Percentiles rank a stretch among this genome's conserved stretches.
These are phyloP conservation scores for Aplidium turbinatum DNA, from an alignment of 23 tunicate species.

Conservation along the genomic window DNA sequence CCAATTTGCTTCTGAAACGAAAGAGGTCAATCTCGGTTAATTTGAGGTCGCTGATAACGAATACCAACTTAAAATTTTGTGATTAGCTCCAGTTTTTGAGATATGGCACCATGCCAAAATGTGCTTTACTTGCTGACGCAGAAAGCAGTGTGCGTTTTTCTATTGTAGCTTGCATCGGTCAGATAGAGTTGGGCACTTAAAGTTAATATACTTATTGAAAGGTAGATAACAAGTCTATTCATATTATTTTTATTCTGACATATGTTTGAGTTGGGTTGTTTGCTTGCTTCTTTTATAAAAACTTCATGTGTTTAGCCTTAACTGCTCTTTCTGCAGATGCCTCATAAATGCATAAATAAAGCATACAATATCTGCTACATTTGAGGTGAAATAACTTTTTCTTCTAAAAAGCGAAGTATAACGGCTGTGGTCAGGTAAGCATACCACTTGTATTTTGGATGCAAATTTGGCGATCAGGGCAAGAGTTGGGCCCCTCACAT, in stretches of 20 bases:
- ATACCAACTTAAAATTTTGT: slow-evolving; percentile 24
- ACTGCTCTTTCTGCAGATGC: slow-evolving; percentile 43
- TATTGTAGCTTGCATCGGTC: too few species aligned
- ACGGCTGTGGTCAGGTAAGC: slow-evolving; percentile 31
- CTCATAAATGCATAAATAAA: slow-evolving; percentile 30
- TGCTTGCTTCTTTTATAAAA: neutral
- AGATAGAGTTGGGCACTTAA: too few species aligned
- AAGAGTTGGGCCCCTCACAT: slow-evolving; percentile 44
- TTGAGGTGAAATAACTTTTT: slow-evolving; percentile 35
- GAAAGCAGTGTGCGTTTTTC: too few species aligned
- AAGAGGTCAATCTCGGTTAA: slow-evolving; percentile 30
- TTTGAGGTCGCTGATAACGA: slow-evolving; percentile 31
- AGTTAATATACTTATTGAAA: too few species aligned
- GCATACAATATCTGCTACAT: slow-evolving; percentile 20
- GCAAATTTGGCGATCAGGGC: slow-evolving; percentile 38
- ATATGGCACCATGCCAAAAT: slow-evolving; percentile 17
- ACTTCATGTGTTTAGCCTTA: slow-evolving; percentile 25
- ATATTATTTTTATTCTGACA: too few species aligned
- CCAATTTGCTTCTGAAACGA: slow-evolving; percentile 30
- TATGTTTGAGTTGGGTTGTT: slow-evolving; percentile 21
- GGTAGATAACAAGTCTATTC: too few species aligned
- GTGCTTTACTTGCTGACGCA: neutral
- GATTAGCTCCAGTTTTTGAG: slow-evolving; percentile 25
- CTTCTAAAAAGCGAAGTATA: slow-evolving; percentile 29
- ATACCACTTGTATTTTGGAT: slow-evolving; percentile 40